A percentile compares a stretch with the other conserved stretches of the same genome.
These are phyloP conservation scores for Entomobrya proxima DNA, from an alignment of 2,888 invertebrate species.

Conservation along the genomic window DNA sequence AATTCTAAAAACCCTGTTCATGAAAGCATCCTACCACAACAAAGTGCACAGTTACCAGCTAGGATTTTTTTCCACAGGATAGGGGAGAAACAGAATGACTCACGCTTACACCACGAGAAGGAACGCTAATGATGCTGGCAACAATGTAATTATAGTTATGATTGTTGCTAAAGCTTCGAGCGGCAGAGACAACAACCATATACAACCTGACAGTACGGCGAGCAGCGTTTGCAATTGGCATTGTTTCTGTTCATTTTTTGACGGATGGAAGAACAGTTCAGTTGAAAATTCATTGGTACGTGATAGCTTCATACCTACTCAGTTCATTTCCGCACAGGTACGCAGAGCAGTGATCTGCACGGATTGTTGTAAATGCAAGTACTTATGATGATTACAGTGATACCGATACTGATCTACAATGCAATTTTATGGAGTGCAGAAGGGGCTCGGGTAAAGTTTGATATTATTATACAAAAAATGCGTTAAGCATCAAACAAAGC, in stretches of 20 bases:
- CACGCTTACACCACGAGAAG: not conserved
- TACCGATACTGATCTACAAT: constrained; percentile 1
- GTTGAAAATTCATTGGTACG: not conserved
- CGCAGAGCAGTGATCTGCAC: not conserved
- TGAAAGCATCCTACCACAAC: not conserved
- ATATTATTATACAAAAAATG: not conserved
- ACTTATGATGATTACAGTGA: not conserved
- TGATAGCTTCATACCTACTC: not conserved
- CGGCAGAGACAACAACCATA: not conserved
- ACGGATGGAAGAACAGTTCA: not conserved
- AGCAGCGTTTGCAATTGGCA: not conserved
- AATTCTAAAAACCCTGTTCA: not conserved
- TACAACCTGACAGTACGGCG: not conserved
- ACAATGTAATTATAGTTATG: constrained; percentile 27
- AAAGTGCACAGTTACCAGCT: not conserved
- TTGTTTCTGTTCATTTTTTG: constrained; percentile 22
- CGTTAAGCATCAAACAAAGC: not conserved
- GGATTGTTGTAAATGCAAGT: not conserved
- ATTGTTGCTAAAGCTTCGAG: not conserved
- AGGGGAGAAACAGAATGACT: not conserved
- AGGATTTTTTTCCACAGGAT: not conserved
- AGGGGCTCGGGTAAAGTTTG: not conserved
- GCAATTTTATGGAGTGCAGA: constrained; percentile 7
- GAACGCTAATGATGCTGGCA: constrained; percentile 22
- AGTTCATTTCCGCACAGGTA: constrained; percentile 6